Evolutionary conservation across 1,140 invertebrate species (phyloP), one percentile per base, ranked within the genome.

Genomic region (Neodiprion virginianus): DNA sequence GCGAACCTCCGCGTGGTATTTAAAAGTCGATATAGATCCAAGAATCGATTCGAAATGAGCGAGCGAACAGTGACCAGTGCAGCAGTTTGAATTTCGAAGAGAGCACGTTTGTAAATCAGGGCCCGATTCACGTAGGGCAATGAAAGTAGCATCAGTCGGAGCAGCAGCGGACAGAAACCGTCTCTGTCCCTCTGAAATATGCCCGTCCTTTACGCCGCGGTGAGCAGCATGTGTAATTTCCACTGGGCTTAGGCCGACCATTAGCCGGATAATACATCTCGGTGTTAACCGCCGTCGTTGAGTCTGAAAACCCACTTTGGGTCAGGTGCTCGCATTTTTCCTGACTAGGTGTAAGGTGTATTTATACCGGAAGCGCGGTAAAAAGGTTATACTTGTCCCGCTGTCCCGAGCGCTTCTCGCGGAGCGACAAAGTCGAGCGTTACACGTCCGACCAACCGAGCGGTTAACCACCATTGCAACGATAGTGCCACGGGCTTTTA

Each of bases 181-280:
- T 61, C 53, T 61, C n/a, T 61, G 1, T 40, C 28, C 28, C 53
- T 61, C 53, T 61, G 53, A 61, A 61, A 61, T 61, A 61, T 61
- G 53, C 28, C 28, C 28, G 28, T 61, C 53, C 53, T 61, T 61
- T 61, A 61, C 8, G 53, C 11, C 53, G 53, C 53, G 53, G 53
- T 17, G 53, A 61, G 53, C 53, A 61, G 53, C 53, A 61, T 61
- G n/a, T 61, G 53, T 61, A 61, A 61, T 61, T 61, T 61, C 53
- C n/a, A 61, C 53, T 14, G 2, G 28, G 28, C 28, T 40, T 40
- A 40, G 28, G 28, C 28, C 28, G 28, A 40, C 28, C 28, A 40
- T 40, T 40, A 40, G 28, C 28, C 5, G 28, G 28, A 5, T 40
- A 40, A 40, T 40, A 40, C 28, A 40, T 40, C 28, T 40, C 28